Base-by-base conservation (phyloP, 2,113 vertebrate species). In the Arvicanthis niloticus region DNA sequence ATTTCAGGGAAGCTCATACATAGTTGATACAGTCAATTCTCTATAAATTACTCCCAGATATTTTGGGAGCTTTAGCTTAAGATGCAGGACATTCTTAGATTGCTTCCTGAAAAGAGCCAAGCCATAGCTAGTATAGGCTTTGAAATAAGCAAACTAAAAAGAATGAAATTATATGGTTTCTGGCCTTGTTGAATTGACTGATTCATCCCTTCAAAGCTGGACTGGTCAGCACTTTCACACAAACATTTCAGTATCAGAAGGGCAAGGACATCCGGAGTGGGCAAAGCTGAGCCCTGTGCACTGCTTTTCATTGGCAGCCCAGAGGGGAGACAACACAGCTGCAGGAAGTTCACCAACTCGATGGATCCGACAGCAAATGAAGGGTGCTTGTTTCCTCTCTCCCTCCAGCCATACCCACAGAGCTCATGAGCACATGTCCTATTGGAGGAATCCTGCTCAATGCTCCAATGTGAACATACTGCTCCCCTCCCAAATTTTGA, bases 141-240 rank as follows among this genome's bases (percentile, higher is more conserved):
- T 77, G 31, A 13, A 51, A 65, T 80, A 84, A 91, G 15, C 58
- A 85, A 72, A 94, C 78, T 21, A 29, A 58, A 78, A 95, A 51
- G 81, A 78, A 56, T 45, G 62, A 89, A 91, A 85, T 89, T 62
- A 82, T 87, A 76, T 88, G 87, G 90, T 92, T 92, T 93, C 78
- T 65, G 40, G 42, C 67, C 75, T 53, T 16, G 34, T 24, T 76
- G 87, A 76, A 29, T 40, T 76, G 80, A 88, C 26, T 37, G 90
- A 56, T 5, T 90, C 51, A 48, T 70, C 73, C 37, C 37, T 92
- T 45, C 60, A 34, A 60, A 73, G 80, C 26, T 22, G 31, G 45
- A 77, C 60, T 12, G 91, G 60, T 77, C 58, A 40, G 73, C n/a
- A n/a, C 37, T 48, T 58, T 11, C 2, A 1, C 1, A 11, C 26